A percentile compares a stretch with the other conserved stretches of the same genome.
phyloP scores from a whole-genome alignment of 2,888 invertebrate species.

The Syritta pipiens region DNA sequence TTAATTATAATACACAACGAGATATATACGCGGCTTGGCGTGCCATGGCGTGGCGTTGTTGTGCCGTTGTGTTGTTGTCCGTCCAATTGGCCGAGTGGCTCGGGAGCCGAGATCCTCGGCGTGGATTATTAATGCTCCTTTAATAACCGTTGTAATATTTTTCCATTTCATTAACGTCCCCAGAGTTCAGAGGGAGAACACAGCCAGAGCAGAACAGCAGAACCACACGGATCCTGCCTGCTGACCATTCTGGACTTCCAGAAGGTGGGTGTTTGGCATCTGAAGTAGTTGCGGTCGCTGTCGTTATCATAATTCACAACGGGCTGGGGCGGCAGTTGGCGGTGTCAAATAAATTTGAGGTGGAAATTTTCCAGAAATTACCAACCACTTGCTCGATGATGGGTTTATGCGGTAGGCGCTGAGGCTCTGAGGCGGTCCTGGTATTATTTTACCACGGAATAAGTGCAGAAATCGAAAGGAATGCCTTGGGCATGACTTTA shows the following conservation, averaged over 20 bases:
- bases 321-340: neutral
- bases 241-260: neutral
- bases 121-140: slow-evolving; percentile 53
- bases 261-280: neutral
- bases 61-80: slow-evolving; percentile 14
- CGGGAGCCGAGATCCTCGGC: neutral
- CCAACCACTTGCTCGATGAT: slow-evolving; percentile 17
- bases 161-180: slow-evolving; percentile 45
- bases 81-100: neutral
- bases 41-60: too few relatives aligned
- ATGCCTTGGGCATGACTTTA: too few relatives aligned
- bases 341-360: slow-evolving; percentile 35
- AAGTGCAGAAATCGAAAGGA: too few relatives aligned
- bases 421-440: neutral
- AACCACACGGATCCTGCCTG: too few relatives aligned
- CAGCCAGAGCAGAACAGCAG: too few relatives aligned
- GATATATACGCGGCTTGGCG: slow-evolving; percentile 48
- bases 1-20: slow-evolving; percentile 68
- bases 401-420: slow-evolving; percentile 20
- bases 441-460: too few relatives aligned
- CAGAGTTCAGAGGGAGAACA: neutral
- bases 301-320: slow-evolving; percentile 40
- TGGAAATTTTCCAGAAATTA: neutral
- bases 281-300: neutral
- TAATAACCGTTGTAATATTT: slow-evolving; percentile 65